phyloP scores from a whole-genome alignment of 2,888 invertebrate genomes.

The Carterocephalus palaemon region DNA sequence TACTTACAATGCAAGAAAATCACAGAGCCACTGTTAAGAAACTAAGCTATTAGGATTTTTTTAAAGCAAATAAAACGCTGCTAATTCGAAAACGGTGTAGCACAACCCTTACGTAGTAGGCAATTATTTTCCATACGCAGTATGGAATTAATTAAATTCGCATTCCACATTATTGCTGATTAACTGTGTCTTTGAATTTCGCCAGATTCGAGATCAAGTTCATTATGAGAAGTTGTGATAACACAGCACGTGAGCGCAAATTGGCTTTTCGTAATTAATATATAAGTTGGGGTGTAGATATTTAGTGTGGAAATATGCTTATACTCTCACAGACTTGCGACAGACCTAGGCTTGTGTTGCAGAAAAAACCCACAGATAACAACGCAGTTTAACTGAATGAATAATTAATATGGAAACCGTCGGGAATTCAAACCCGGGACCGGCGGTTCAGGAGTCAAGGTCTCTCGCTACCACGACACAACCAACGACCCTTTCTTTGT shows the following conservation, averaged over 20 bases:
- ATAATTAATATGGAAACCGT: too few relatives aligned
- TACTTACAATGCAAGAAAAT: not conserved
- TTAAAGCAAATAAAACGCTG: not conserved
- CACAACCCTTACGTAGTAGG: conserved; percentile 31
- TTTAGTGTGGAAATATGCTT: too few relatives aligned
- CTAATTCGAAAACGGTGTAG: not conserved
- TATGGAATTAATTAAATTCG: conserved; percentile 53
- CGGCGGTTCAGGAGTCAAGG: too few relatives aligned
- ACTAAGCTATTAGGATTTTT: not conserved
- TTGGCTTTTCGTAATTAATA: conserved; percentile 10
- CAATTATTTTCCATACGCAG: conserved; percentile 51
- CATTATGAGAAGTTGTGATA: conserved; percentile 21
- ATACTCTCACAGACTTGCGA: too few relatives aligned
- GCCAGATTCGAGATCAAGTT: conserved; percentile 21
- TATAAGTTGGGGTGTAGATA: too few relatives aligned
- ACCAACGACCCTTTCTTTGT: too few relatives aligned
- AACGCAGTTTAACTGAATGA: too few relatives aligned
- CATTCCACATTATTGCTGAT: conserved; percentile 54
- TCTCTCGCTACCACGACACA: too few relatives aligned
- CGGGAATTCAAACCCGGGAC: too few relatives aligned
- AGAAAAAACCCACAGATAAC: too few relatives aligned
- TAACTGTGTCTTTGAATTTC: conserved; percentile 43
- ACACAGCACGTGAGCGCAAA: conserved; percentile 7
- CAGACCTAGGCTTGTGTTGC: too few relatives aligned
- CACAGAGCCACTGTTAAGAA: not conserved